phyloP scores from a whole-genome alignment of 2,797 vertebrate genomes.

The Lacerta agilis region DNA sequence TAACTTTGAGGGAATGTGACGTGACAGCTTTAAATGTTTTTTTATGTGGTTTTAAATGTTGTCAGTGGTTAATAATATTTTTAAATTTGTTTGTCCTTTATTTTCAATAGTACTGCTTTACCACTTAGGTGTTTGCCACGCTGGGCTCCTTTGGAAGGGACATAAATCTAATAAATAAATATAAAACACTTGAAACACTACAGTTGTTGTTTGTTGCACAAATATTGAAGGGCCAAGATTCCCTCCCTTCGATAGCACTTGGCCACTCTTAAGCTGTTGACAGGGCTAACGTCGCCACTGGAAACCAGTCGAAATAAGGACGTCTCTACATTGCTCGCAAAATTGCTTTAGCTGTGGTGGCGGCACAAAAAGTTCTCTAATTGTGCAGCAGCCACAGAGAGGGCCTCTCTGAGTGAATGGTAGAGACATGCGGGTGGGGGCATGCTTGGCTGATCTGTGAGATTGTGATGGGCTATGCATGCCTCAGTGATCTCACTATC shows the following conservation, averaged over 20 bases:
- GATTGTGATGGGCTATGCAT: constrained; percentile 7
- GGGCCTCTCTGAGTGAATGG: background rate
- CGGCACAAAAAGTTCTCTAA: background rate
- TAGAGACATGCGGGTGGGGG: background rate
- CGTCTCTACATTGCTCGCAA: background rate
- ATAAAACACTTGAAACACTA: background rate
- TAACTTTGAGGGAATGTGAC: too few species aligned
- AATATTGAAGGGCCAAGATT: background rate
- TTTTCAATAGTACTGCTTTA: too few species aligned
- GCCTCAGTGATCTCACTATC: background rate
- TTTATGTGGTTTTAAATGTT: too few species aligned
- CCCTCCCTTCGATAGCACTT: background rate
- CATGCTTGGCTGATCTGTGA: background rate
- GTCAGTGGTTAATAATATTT: too few species aligned
- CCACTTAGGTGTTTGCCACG: too few species aligned
- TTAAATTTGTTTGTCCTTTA: too few species aligned
- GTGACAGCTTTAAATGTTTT: too few species aligned
- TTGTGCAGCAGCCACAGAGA: background rate
- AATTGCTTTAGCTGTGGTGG: background rate
- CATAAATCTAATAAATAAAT: too few species aligned
- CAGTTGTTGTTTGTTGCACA: background rate
- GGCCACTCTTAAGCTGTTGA: background rate
- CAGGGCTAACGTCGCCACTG: background rate
- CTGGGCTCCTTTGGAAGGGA: too few species aligned
- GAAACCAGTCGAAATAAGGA: background rate